Evolutionary conservation across 2,797 vertebrate species (phyloP), one percentile per base, ranked within the genome.

Genomic region (Danio kyathit): DNA sequence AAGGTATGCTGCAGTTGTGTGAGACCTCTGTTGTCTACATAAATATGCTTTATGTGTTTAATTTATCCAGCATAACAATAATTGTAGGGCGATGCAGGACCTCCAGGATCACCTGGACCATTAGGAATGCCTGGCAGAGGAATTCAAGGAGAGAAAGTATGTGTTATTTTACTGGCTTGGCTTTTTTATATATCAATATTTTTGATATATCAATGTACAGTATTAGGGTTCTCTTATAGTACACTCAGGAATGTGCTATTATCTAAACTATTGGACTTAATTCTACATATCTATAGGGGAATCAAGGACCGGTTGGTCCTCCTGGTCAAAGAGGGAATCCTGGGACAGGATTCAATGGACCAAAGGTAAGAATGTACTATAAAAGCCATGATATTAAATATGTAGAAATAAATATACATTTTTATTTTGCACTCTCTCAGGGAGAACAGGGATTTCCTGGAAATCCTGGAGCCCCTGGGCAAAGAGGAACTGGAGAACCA

Each of bases 131-230:
- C 94, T 54, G 96, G 96, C 86, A 16, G 71, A 5, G 95, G 95
- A 81, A 88, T 83, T 87, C 94, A 91, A 90, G 96, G 96, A 82
- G 94, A 94, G 82, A 95, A 91, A 92, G 96, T 96, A 87, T 74
- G 81, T 71, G 13, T 57, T 59, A 84, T 61, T 49, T 43, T 21
- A 60, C 71, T n/a, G 14, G 5, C 4, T 57, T 71, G 19, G 29
- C 6, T 8, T 6, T 56, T 40, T 38, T 40, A 63, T 17, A 14
- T 57, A 19, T 19, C 16, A 46, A 29, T 79, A 40, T 40, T n/a
- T n/a, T n/a, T n/a, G n/a, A n/a, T n/a, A n/a, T n/a, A n/a, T n/a
- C n/a, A n/a, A n/a, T n/a, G n/a, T 9, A 9, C 5, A 38, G 2
- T 67, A 57, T 12, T 54, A 69, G 41, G 10, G 51, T 70, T 7